Evolutionary conservation across 2,113 vertebrate genomes (phyloP).

Genomic region (Malurus cyaneus): DNA sequence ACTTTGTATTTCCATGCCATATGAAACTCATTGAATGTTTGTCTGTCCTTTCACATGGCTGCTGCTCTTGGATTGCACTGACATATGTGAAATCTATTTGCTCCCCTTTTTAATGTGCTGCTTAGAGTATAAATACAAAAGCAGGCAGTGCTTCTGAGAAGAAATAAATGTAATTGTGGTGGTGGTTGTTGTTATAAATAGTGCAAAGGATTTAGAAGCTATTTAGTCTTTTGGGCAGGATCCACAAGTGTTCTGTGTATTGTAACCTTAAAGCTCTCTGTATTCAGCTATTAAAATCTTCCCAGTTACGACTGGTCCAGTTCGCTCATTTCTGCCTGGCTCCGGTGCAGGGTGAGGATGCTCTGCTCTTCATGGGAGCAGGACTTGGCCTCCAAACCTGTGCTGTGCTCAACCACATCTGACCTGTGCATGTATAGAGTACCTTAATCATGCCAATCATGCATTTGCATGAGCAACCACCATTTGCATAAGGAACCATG

Average conservation of each 20-base stretch:
- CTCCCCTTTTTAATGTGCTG: constrained; percentile 17
- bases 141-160: constrained; percentile 42
- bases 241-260: not conserved
- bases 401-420: not conserved
- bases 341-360: not conserved
- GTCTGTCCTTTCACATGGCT: constrained; percentile 54
- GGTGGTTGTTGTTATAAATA: constrained; percentile 55
- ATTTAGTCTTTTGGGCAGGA: not conserved
- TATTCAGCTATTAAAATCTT: not conserved
- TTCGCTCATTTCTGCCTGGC: not conserved
- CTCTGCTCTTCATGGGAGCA: not conserved
- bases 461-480: not conserved
- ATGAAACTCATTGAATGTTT: constrained; percentile 46
- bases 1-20: constrained; percentile 38
- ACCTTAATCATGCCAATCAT: not conserved
- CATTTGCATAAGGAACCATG: not conserved
- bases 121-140: constrained; percentile 58
- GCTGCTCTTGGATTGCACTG: constrained; percentile 37
- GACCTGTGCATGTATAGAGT: not conserved
- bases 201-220: constrained; percentile 25
- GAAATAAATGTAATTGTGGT: constrained; percentile 27
- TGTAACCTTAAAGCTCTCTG: not conserved
- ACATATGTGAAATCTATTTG: constrained; percentile 61
- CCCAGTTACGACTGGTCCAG: not conserved
- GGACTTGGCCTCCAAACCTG: not conserved